phyloP scores from a whole-genome alignment of 2,888 invertebrate species.

The Danaus chrysippus region DNA sequence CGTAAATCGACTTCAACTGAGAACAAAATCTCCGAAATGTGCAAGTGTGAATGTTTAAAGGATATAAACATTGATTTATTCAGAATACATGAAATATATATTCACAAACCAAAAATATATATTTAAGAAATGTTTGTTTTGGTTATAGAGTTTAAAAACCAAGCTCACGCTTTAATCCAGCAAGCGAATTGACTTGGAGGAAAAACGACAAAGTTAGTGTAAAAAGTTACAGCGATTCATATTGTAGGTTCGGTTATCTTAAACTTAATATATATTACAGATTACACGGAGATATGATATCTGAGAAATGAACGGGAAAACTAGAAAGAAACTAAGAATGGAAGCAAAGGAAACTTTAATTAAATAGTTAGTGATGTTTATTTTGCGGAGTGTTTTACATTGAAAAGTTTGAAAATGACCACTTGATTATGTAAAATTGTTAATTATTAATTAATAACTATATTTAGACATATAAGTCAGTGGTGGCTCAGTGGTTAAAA shows the following conservation, averaged over 20 bases:
- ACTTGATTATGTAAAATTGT: background rate
- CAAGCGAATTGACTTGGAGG: too few relatives aligned
- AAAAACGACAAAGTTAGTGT: too few relatives aligned
- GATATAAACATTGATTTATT: slow-evolving; percentile 53
- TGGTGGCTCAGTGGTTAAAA: too few relatives aligned
- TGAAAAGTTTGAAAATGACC: background rate
- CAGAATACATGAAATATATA: slow-evolving; percentile 55
- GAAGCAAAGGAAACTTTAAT: slow-evolving; percentile 65
- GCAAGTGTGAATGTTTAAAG: slow-evolving; percentile 64
- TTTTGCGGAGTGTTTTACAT: slow-evolving; percentile 11
- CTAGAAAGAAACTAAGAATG: slow-evolving; percentile 44
- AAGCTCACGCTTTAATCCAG: too few relatives aligned
- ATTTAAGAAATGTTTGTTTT: too few relatives aligned
- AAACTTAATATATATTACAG: slow-evolving; percentile 6
- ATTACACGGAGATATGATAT: slow-evolving; percentile 36
- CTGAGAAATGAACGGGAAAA: slow-evolving; percentile 49
- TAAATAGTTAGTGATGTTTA: slow-evolving; percentile 42
- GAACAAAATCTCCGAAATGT: slow-evolving; percentile 70
- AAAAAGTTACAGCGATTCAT: too few relatives aligned
- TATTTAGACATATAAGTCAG: too few relatives aligned
- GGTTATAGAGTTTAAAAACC: too few relatives aligned
- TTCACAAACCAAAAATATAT: background rate
- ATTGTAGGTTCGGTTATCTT: too few relatives aligned
- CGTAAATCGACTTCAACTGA: slow-evolving; percentile 45
- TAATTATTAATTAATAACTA: too few relatives aligned